Evolutionary conservation across 2,797 vertebrate species (phyloP).

Genomic region (Acridotheres tristis): DNA sequence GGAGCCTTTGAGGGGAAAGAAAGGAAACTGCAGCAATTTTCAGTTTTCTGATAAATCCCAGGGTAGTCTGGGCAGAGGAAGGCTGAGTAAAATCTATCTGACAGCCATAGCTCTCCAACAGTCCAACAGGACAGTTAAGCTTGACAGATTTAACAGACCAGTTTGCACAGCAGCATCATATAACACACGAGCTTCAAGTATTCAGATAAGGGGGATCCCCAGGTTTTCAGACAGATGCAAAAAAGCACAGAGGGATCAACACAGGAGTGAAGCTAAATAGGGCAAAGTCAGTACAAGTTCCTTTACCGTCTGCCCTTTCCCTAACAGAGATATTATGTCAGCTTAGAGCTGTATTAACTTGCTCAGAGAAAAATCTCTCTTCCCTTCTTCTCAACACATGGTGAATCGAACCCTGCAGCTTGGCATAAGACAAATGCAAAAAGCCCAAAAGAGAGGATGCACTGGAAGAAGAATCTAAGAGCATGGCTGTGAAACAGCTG

Average conservation of each 20-base stretch:
- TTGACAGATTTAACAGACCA: not conserved
- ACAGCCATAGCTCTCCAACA: not conserved
- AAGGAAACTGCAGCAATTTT: not conserved
- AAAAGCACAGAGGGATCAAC: not conserved
- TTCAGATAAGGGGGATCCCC: not conserved
- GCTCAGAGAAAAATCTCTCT: not conserved
- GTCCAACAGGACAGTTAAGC: not conserved
- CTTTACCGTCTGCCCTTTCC: not conserved
- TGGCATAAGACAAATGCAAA: not conserved
- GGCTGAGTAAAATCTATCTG: not conserved
- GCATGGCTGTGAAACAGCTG: not conserved
- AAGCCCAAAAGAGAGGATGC: not conserved
- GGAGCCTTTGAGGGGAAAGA: not conserved
- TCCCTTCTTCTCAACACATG: rapidly evolving
- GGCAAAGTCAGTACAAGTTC: not conserved
- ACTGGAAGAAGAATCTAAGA: not conserved
- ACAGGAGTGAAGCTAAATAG: not conserved
- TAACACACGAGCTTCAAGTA: not conserved
- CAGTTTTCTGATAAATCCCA: not conserved
- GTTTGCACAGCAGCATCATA: not conserved
- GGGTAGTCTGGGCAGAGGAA: not conserved
- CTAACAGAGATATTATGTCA: not conserved
- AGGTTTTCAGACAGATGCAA: not conserved
- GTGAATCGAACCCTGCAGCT: not conserved
- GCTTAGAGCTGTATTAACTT: not conserved